Conservation (phyloP, 1,140 invertebrate genomes). For the Asbolus verrucosus region DNA sequence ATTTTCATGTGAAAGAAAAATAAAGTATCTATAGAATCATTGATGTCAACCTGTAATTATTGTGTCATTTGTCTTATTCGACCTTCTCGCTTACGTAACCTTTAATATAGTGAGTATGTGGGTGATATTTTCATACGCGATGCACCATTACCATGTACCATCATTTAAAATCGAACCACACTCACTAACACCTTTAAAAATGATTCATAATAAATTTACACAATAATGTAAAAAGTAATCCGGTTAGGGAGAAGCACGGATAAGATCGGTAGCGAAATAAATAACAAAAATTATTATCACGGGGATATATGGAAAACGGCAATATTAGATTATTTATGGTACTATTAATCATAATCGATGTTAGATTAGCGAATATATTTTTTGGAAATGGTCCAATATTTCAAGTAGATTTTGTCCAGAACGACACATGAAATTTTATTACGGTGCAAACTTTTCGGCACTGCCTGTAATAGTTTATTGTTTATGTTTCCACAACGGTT, state of each 20-base stretch:
- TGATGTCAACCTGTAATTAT: constrained; percentile 30
- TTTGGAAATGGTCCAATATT: constrained; percentile 51
- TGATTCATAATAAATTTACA: constrained; percentile 24
- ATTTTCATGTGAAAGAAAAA: constrained; percentile 19
- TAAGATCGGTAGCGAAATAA: too few species aligned
- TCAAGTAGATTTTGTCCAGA: constrained; percentile 35
- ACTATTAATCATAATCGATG: constrained; percentile 50
- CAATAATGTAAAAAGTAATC: background rate
- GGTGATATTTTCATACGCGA: constrained; percentile 7
- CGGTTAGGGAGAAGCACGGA: too few species aligned
- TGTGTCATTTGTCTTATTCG: constrained; percentile 13
- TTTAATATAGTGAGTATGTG: background rate
- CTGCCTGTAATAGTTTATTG: background rate
- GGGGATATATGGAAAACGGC: constrained; percentile 33
- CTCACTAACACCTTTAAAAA: background rate
- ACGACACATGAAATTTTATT: constrained; percentile 16
- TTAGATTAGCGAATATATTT: constrained; percentile 54
- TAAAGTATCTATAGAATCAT: background rate
- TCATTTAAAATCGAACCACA: background rate
- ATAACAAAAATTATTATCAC: background rate
- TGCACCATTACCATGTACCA: background rate
- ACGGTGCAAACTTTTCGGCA: constrained; percentile 4
- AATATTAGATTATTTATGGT: constrained; percentile 52
- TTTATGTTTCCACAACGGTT: too few species aligned
- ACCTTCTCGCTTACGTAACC: constrained; percentile 19